A percentile compares a stretch with the other conserved stretches of the same genome.
These are phyloP conservation scores for Onychomys torridus DNA, from an alignment of 2,797 vertebrate genomes.

Conservation along the genomic window DNA sequence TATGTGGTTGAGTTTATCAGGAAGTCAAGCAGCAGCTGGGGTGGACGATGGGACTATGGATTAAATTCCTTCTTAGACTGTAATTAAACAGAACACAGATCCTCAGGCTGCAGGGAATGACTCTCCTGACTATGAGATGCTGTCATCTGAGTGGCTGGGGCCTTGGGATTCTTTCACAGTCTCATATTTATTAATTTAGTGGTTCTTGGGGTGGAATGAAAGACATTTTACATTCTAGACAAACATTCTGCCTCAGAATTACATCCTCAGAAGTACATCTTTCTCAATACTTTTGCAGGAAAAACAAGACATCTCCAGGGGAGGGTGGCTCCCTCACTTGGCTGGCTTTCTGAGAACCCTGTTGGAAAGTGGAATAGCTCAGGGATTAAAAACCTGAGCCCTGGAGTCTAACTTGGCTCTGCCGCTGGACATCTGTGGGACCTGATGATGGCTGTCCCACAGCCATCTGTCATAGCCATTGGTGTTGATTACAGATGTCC, in stretches of 20 bases:
- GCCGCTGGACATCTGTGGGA: neutral
- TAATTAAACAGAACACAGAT: neutral
- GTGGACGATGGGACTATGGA: neutral
- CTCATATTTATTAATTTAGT: neutral
- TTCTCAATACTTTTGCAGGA: neutral
- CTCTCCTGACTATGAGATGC: neutral
- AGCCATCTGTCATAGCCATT: neutral
- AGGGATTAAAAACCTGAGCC: neutral
- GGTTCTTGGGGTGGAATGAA: neutral
- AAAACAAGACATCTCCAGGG: neutral
- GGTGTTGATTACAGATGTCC: neutral
- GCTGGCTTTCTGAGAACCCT: slow-evolving; percentile 6
- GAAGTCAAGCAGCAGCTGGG: neutral
- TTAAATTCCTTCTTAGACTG: neutral
- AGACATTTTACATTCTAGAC: neutral
- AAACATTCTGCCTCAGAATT: neutral
- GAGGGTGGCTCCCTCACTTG: neutral
- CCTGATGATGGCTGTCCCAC: neutral
- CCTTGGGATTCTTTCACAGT: neutral
- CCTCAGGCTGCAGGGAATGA: neutral
- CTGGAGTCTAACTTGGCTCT: neutral
- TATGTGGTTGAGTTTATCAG: neutral
- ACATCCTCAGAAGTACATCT: neutral
- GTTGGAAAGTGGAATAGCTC: neutral
- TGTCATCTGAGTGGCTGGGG: neutral